Base-by-base conservation (phyloP, 1,140 invertebrate species). In the Liolophura sinensis region DNA sequence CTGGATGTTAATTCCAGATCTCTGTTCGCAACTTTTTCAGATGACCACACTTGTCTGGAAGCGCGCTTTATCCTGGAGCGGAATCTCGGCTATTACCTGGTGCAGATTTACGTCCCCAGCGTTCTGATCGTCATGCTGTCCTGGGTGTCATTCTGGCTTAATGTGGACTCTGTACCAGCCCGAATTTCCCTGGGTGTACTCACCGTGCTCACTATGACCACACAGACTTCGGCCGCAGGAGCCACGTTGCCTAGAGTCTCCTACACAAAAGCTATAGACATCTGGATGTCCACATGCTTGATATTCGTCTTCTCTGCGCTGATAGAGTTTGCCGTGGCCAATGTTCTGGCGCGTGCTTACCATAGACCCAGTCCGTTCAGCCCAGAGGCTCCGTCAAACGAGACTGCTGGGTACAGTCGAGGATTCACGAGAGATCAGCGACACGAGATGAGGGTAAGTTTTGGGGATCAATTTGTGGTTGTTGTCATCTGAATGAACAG, bases 201-300 rank as follows among this genome's bases (percentile, higher is more conserved):
- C 31, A 79, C 77, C 1, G 78, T 81, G 9, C 75, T 81, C 47
- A 79, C 79, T 20, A 77, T 80, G 75, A 81, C 78, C 9, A 79
- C 78, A 15, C 79, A 81, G 54, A 80, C 74, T 62, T 78, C 78
- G 6, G 71, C 70, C n/a, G 74, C 75, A 12, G 75, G 76, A 61
- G 73, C 72, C 27, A 71, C 76, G 15, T 69, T 78, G 20, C 74
- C 73, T 11, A 64, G 78, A 18, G 79, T 81, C 22, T 81, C 79
- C 27, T 83, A 82, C 64, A 81, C 77, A 0, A 82, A 83, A 62
- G 81, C 81, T 14, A 82, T 82, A 27, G 81, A 83, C 64, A 79
- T 83, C 22, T 83, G 80, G 81, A 82, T 81, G 75, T 77, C 76
- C 16, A 75, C 76, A 6, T 81, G 81, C 57, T 71, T 82, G 24